Evolutionary conservation across 2,888 invertebrate genomes (phyloP).

Genomic region (Gerris lacustris): DNA sequence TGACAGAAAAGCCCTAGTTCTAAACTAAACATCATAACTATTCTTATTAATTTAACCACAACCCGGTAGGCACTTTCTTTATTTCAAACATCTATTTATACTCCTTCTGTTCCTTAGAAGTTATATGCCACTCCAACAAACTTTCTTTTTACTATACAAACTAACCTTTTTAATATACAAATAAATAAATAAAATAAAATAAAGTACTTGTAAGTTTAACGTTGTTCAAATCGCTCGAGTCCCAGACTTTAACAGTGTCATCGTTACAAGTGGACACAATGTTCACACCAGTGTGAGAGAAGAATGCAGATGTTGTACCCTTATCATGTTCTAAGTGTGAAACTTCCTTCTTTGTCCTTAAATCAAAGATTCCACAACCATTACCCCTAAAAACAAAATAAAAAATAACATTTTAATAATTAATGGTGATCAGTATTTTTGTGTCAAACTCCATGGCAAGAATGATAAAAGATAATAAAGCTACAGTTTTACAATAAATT

Average conservation of each 20-base stretch:
- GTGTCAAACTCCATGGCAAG: too few species aligned
- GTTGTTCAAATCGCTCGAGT: slow-evolving; percentile 14
- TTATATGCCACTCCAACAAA: too few species aligned
- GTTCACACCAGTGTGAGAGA: slow-evolving; percentile 38
- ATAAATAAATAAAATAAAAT: not conserved
- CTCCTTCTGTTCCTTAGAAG: too few species aligned
- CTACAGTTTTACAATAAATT: too few species aligned
- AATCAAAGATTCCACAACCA: slow-evolving; percentile 36
- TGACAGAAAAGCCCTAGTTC: too few species aligned
- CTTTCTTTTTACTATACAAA: too few species aligned
- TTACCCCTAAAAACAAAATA: slow-evolving; percentile 21
- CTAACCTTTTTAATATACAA: too few species aligned
- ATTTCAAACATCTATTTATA: too few species aligned
- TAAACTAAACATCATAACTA: too few species aligned
- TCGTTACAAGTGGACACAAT: slow-evolving; percentile 37
- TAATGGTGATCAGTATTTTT: not conserved
- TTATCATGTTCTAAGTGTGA: slow-evolving; percentile 28
- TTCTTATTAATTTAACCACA: too few species aligned
- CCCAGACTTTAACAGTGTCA: slow-evolving; percentile 31
- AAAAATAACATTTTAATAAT: slow-evolving; percentile 7
- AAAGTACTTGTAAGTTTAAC: not conserved
- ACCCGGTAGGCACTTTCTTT: too few species aligned
- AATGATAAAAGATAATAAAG: too few species aligned
- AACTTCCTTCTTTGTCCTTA: slow-evolving; percentile 32
- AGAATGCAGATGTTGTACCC: slow-evolving; percentile 37